These are phyloP conservation scores for Lytechinus variegatus DNA, from an alignment of 35 echinoderm and acorn worm genomes.

Conservation along the genomic window DNA sequence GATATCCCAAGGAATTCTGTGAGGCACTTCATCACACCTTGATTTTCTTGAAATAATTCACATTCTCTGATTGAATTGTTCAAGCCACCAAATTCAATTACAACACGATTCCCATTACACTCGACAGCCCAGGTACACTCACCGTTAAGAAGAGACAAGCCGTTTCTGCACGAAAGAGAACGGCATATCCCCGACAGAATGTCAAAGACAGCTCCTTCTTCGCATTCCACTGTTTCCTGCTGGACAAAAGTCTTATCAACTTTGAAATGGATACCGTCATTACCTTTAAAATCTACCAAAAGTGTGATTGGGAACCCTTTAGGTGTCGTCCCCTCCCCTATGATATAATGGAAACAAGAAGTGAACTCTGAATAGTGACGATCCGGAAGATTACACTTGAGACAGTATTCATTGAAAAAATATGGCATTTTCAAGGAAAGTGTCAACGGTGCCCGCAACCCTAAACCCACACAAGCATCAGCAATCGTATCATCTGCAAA, in stretches of 20 bases:
- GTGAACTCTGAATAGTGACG: not conserved
- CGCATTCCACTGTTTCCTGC: not conserved
- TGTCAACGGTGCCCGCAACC: not conserved
- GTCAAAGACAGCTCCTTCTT: constrained; percentile 1
- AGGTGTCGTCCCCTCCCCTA: not conserved
- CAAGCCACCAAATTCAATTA: not conserved
- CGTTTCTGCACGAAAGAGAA: not conserved
- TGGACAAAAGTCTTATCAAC: not conserved
- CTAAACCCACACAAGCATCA: not conserved
- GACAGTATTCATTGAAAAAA: not conserved
- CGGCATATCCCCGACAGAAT: not conserved
- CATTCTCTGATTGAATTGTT: not conserved
- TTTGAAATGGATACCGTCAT: not conserved
- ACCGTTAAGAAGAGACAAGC: not conserved
- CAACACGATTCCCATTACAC: not conserved
- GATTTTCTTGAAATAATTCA: not conserved
- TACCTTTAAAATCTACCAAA: not conserved
- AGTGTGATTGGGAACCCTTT: not conserved
- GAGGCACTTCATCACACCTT: not conserved
- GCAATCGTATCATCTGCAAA: not conserved
- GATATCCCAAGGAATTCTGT: not conserved
- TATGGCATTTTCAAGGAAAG: not conserved
- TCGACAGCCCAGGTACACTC: not conserved
- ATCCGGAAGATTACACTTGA: not conserved
- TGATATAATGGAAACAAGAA: not conserved